Evolutionary conservation across 2,797 vertebrate genomes (phyloP).

Genomic region (Philypnodon macrostomus): DNA sequence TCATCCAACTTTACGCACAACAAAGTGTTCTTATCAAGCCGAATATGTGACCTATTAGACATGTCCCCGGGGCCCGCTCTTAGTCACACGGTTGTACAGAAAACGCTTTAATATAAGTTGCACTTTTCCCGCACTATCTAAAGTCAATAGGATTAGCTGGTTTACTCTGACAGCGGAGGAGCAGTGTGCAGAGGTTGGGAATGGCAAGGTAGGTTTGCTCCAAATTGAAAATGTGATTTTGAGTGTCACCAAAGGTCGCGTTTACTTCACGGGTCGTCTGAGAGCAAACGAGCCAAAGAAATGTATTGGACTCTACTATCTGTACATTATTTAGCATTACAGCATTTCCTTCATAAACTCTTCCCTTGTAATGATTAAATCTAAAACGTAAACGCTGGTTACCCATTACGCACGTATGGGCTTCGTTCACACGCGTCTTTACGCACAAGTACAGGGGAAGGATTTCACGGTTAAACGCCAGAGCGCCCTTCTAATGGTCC

Average conservation of each 20-base stretch:
- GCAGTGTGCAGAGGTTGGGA: slow-evolving; percentile 7
- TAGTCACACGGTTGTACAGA: slow-evolving; percentile 18
- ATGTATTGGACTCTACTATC: too few relatives aligned
- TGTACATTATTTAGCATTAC: too few relatives aligned
- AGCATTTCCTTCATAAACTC: too few relatives aligned
- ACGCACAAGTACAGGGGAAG: too few relatives aligned
- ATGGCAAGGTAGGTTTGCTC: slow-evolving; percentile 15
- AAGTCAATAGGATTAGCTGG: slow-evolving; percentile 55
- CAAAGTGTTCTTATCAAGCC: slow-evolving; percentile 37
- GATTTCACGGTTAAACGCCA: background rate
- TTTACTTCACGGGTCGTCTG: background rate
- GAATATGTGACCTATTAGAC: slow-evolving; percentile 19
- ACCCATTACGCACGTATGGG: too few relatives aligned
- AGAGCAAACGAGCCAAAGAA: too few relatives aligned
- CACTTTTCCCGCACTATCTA: slow-evolving; percentile 50
- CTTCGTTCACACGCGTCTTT: too few relatives aligned
- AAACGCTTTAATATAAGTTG: slow-evolving; percentile 25
- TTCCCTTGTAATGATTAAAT: too few relatives aligned
- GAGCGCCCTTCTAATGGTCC: background rate
- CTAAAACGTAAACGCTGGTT: too few relatives aligned
- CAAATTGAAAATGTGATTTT: slow-evolving; percentile 3
- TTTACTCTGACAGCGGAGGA: slow-evolving; percentile 33
- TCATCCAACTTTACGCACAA: background rate
- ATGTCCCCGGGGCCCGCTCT: slow-evolving; percentile 16
- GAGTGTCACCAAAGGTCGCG: background rate